phyloP scores from a whole-genome alignment of 1,140 invertebrate species.

The Scaptomyza pallida region DNA sequence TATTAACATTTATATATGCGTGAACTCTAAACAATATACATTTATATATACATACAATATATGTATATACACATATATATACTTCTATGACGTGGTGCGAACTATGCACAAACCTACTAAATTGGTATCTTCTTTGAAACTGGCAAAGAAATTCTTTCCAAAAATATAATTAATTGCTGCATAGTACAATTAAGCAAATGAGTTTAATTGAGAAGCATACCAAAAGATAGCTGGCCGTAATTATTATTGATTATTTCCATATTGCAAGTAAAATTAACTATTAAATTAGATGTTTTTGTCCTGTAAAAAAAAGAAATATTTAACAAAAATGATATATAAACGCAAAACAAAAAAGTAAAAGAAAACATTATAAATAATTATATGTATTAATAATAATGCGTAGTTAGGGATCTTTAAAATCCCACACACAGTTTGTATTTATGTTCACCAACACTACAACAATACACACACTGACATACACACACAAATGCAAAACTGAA shows the following conservation, averaged over 20 bases:
- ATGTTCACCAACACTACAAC: slow-evolving; percentile 62
- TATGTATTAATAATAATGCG: slow-evolving; percentile 58
- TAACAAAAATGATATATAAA: slow-evolving; percentile 35
- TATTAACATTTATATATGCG: slow-evolving; percentile 35
- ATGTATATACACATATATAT: slow-evolving; percentile 37
- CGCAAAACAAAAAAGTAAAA: too few relatives aligned
- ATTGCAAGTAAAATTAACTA: slow-evolving; percentile 69
- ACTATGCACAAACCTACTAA: slow-evolving; percentile 63
- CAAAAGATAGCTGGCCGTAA: slow-evolving; percentile 45
- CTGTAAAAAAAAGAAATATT: slow-evolving; percentile 79
- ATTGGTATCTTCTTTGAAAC: slow-evolving; percentile 61
- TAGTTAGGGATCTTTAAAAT: slow-evolving; percentile 63
- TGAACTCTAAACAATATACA: slow-evolving; percentile 73
- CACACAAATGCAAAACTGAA: slow-evolving; percentile 35
- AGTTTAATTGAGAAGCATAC: slow-evolving; percentile 28
- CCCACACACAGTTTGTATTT: slow-evolving; percentile 73
- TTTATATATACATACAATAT: slow-evolving; percentile 36
- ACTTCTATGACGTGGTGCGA: slow-evolving; percentile 55
- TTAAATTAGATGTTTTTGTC: slow-evolving; percentile 82
- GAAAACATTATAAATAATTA: slow-evolving; percentile 49
- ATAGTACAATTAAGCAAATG: background rate
- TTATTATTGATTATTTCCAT: slow-evolving; percentile 74
- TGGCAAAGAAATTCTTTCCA: slow-evolving; percentile 3
- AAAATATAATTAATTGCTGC: slow-evolving; percentile 19
- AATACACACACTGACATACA: slow-evolving; percentile 34